Percentiles rank a stretch among this genome's conserved stretches.
Evolutionary conservation across 1,140 invertebrate species (phyloP).

Genomic region (Eulimnadia texana): DNA sequence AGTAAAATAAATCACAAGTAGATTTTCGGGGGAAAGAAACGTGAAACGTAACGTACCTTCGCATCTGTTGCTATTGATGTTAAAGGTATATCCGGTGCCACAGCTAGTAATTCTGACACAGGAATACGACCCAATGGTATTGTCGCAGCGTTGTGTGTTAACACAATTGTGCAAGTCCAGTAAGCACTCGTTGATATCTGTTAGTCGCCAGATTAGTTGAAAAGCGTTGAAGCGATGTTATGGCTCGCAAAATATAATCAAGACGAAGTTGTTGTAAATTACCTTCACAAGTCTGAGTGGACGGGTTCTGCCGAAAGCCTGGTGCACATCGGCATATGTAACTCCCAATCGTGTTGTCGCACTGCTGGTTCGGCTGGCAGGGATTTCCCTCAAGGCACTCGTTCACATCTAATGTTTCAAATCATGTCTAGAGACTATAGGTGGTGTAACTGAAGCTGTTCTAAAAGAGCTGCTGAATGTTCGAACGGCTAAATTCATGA

Average conservation of each 20-base stretch:
- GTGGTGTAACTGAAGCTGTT: too few species aligned
- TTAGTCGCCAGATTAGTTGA: constrained; percentile 10
- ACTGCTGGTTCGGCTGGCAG: constrained; percentile 37
- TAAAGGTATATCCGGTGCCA: constrained; percentile 91
- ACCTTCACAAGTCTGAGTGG: constrained; percentile 39
- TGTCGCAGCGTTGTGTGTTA: constrained; percentile 66
- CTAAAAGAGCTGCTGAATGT: too few species aligned
- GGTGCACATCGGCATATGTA: constrained; percentile 35
- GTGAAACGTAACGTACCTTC: constrained; percentile 53
- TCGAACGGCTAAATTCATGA: too few species aligned
- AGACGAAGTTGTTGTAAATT: not conserved
- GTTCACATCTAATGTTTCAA: constrained; percentile 28
- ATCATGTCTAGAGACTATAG: not conserved
- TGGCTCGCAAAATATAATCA: too few species aligned
- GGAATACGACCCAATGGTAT: constrained; percentile 69
- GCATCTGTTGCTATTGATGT: constrained; percentile 68
- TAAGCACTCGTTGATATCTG: constrained; percentile 51
- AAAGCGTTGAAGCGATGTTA: constrained; percentile 10
- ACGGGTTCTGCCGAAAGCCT: constrained; percentile 36
- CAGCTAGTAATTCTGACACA: constrained; percentile 73
- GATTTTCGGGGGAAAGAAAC: not conserved
- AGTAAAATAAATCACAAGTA: too few species aligned
- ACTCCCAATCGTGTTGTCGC: constrained; percentile 37
- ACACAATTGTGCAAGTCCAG: constrained; percentile 38
- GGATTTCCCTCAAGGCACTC: constrained; percentile 25